Percentiles rank a stretch among this genome's conserved stretches.
Conservation (phyloP, 2,888 invertebrate species). For the Oscheius sp. region DNA sequence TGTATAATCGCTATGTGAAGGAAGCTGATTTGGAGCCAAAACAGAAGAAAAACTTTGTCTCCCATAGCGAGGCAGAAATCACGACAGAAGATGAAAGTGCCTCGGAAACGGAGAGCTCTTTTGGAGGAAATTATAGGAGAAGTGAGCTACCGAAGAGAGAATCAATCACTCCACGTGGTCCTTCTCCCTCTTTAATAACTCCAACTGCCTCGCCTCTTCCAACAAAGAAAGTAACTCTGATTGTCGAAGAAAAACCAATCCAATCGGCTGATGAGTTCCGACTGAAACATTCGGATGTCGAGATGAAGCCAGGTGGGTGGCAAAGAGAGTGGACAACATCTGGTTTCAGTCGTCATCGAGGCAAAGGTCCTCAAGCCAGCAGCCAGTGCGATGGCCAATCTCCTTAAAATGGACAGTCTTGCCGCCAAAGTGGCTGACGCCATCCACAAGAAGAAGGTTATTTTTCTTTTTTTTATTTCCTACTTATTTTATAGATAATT, state of each 20-base stretch:
- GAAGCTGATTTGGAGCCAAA: background rate
- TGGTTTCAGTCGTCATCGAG: constrained; percentile 31
- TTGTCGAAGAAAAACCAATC: background rate
- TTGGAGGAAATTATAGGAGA: background rate
- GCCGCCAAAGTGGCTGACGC: constrained; percentile 24
- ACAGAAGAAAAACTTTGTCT: background rate
- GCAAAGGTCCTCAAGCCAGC: constrained; percentile 30
- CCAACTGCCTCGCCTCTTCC: constrained; percentile 11
- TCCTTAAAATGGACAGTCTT: constrained; percentile 21
- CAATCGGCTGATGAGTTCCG: background rate
- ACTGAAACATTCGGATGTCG: constrained; percentile 16
- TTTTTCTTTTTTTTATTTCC: background rate
- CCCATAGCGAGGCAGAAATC: constrained; percentile 18
- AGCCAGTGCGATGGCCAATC: constrained; percentile 33
- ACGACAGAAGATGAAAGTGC: background rate
- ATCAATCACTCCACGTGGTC: constrained; percentile 18
- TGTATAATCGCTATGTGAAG: constrained; percentile 50
- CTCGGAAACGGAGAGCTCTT: background rate
- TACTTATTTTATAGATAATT: background rate
- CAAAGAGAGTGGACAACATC: background rate
- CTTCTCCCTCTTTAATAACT: constrained; percentile 6
- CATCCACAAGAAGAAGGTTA: constrained; percentile 22
- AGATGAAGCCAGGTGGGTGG: constrained; percentile 27
- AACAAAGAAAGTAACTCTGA: background rate
- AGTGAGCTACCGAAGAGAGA: background rate